These are phyloP conservation scores for Melanostoma mellinum DNA, from an alignment of 2,888 invertebrate genomes.

Conservation along the genomic window DNA sequence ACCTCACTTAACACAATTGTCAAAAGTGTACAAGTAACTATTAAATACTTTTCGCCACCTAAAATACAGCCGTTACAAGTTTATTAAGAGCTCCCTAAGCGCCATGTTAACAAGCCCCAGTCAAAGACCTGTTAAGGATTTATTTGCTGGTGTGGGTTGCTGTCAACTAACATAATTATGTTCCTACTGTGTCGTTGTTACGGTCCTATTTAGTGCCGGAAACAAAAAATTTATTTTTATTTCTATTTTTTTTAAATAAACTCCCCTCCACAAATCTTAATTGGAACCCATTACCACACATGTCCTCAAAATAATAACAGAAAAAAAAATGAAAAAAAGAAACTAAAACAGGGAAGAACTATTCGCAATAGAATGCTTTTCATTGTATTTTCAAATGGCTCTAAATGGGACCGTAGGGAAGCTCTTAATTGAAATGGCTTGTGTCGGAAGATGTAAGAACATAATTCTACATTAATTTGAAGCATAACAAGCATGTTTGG, in stretches of 20 bases:
- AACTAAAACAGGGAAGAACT: not conserved
- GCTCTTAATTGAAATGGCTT: conserved; percentile 25
- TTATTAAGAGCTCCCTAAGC: too few species aligned
- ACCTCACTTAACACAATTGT: too few species aligned
- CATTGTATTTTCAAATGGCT: not conserved
- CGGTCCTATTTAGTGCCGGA: too few species aligned
- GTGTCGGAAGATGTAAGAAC: not conserved
- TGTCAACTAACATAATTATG: too few species aligned
- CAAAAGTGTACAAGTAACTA: too few species aligned
- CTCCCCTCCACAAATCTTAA: not conserved
- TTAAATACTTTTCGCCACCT: too few species aligned
- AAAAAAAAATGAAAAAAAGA: not conserved
- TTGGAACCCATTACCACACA: not conserved
- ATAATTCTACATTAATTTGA: conserved; percentile 25
- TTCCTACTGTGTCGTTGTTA: too few species aligned
- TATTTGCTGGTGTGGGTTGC: too few species aligned
- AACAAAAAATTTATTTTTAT: too few species aligned
- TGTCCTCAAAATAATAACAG: not conserved
- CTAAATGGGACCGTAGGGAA: conserved; percentile 9
- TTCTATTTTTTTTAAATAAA: not conserved
- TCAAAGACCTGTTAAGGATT: too few species aligned
- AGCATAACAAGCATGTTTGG: conserved; percentile 24
- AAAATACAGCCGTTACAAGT: too few species aligned
- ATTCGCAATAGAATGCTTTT: conserved; percentile 7
- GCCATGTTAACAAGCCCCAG: too few species aligned